phyloP scores from a whole-genome alignment of 2,888 invertebrate species.

The Leuctra nigra region DNA sequence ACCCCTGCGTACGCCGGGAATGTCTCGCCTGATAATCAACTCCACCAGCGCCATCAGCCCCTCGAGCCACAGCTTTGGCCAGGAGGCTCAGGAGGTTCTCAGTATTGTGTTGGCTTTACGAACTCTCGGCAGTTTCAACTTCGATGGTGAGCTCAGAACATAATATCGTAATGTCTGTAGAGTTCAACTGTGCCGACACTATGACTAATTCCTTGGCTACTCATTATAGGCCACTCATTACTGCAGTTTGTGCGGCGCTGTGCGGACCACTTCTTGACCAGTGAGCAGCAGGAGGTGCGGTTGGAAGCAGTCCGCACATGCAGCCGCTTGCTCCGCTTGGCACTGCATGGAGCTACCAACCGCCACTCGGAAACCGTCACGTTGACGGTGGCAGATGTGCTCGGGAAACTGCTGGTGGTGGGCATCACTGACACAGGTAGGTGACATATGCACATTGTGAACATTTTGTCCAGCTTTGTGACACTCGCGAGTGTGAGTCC shows the following conservation, averaged over 20 bases:
- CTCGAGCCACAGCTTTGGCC: constrained; percentile 14
- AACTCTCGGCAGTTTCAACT: constrained; percentile 83
- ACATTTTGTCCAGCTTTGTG: no score
- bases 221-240: constrained; percentile 63
- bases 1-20: constrained; percentile 72
- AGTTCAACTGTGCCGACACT: constrained; percentile 6
- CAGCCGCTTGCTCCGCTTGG: constrained; percentile 78
- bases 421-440: constrained; percentile 84
- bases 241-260: constrained; percentile 89
- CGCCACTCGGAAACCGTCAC: constrained; percentile 78
- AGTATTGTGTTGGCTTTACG: constrained; percentile 86
- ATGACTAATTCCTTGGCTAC: background rate
- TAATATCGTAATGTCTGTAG: no score
- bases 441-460: no score
- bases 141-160: constrained; percentile 65
- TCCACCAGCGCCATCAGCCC: constrained; percentile 9
- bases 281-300: constrained; percentile 86
- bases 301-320: constrained; percentile 94
- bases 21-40: constrained; percentile 52
- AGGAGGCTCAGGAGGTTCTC: constrained; percentile 64
- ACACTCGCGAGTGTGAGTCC: no score
- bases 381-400: constrained; percentile 82
- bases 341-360: constrained; percentile 54
- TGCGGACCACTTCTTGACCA: constrained; percentile 84
- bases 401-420: constrained; percentile 83